phyloP scores from a whole-genome alignment of 2,113 vertebrate species.

The Anas platyrhynchos region DNA sequence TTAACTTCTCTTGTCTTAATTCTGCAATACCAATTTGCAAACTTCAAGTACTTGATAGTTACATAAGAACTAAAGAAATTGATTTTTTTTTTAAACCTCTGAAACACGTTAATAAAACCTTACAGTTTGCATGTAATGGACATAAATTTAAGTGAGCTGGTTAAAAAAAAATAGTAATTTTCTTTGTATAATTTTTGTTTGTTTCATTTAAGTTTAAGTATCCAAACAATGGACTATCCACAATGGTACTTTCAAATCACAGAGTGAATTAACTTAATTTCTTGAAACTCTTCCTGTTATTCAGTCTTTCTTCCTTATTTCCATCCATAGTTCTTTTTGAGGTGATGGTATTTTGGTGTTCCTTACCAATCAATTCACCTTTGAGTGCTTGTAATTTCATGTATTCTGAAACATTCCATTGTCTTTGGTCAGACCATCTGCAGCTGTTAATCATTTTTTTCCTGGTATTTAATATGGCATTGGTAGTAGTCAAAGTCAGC shows the following conservation, averaged over 20 bases:
- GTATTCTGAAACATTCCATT: background rate
- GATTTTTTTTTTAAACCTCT: background rate
- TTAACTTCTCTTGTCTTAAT: background rate
- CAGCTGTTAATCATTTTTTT: background rate
- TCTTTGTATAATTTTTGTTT: background rate
- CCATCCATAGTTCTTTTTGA: background rate
- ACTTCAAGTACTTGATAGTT: background rate
- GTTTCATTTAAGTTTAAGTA: background rate
- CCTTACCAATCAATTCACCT: background rate
- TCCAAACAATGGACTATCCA: background rate
- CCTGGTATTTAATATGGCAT: background rate
- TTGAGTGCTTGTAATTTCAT: background rate
- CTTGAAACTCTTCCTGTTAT: background rate
- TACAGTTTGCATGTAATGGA: background rate
- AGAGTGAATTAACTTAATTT: background rate
- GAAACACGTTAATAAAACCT: background rate
- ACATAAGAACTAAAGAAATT: background rate
- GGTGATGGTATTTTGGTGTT: background rate
- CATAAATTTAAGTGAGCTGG: background rate
- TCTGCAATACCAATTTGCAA: background rate
- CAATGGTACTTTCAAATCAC: background rate
- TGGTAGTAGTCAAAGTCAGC: background rate
- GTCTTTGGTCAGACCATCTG: background rate
- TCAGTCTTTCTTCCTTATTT: background rate
- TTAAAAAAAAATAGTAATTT: no score